These are phyloP conservation scores for Sitta europaea DNA, from an alignment of 2,113 vertebrate genomes.

Conservation along the genomic window DNA sequence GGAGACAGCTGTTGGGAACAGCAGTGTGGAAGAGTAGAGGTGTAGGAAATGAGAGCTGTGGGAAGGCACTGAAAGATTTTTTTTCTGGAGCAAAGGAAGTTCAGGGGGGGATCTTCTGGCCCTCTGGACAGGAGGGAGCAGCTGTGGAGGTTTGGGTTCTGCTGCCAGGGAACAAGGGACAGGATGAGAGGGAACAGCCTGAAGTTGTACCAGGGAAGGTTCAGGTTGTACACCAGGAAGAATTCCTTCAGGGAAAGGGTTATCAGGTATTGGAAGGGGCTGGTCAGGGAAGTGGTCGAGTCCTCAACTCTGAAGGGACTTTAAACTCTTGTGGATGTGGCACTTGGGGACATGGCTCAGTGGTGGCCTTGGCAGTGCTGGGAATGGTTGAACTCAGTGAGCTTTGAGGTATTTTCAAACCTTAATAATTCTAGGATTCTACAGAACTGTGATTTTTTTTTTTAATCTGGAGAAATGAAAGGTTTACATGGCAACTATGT, in stretches of 20 bases:
- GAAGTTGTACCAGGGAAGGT: neutral
- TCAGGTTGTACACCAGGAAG: neutral
- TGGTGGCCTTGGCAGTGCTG: neutral
- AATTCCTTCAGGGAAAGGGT: neutral
- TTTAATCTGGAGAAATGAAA: neutral
- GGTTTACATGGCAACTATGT: neutral
- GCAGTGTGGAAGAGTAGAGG: neutral
- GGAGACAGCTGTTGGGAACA: neutral
- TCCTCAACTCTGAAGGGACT: neutral
- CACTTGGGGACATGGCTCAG: neutral
- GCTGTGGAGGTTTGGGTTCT: accelerated
- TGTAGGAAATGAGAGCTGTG: neutral
- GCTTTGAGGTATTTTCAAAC: neutral
- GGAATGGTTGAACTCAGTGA: accelerated
- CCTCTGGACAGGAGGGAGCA: neutral
- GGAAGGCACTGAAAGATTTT: neutral
- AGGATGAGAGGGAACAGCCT: neutral
- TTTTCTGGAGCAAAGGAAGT: neutral
- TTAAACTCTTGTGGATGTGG: neutral
- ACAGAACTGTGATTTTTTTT: neutral
- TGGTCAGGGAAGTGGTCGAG: neutral
- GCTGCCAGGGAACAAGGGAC: neutral
- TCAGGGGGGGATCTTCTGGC: neutral
- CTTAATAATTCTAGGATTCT: neutral
- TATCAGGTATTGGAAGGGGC: neutral